phyloP scores from a whole-genome alignment of 1,140 invertebrate genomes.

The Dendroctonus valens region DNA sequence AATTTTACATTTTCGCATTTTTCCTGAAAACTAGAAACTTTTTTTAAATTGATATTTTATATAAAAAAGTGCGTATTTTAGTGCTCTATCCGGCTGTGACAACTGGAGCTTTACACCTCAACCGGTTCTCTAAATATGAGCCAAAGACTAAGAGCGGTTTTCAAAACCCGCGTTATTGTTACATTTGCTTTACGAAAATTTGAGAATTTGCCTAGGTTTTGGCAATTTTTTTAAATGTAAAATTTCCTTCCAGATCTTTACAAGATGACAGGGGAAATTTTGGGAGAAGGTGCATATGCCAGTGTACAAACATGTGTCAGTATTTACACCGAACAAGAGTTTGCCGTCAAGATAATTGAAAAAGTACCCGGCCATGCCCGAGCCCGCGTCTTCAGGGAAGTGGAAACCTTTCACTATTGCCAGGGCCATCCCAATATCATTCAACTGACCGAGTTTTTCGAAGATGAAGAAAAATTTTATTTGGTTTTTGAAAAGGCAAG shows the following conservation, averaged over 20 bases:
- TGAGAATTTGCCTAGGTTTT: too few relatives aligned
- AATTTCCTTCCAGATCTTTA: conserved; percentile 78
- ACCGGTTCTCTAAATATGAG: too few relatives aligned
- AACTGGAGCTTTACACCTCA: too few relatives aligned
- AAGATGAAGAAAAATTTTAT: conserved; percentile 95
- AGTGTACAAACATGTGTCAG: conserved; percentile 92
- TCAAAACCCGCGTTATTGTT: too few relatives aligned
- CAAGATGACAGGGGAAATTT: conserved; percentile 89
- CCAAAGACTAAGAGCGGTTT: too few relatives aligned
- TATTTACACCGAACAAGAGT: conserved; percentile 87
- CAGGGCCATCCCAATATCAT: conserved; percentile 96
- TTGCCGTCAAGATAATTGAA: conserved; percentile 97
- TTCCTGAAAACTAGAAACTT: too few relatives aligned
- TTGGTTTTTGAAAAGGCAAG: conserved; percentile 93
- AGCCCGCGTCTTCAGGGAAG: conserved; percentile 93
- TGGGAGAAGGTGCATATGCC: conserved; percentile 95
- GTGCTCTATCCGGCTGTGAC: too few relatives aligned
- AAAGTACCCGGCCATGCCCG: conserved; percentile 91
- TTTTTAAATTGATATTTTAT: too few relatives aligned
- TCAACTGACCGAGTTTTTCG: conserved; percentile 95
- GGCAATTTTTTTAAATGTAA: too few relatives aligned
- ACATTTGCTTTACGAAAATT: too few relatives aligned
- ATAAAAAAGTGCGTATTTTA: too few relatives aligned
- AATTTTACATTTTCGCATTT: too few relatives aligned
- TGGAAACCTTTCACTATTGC: conserved; percentile 98